These are phyloP conservation scores for Sebastes itinus DNA, from an alignment of 2,797 vertebrate species.

Conservation along the genomic window DNA sequence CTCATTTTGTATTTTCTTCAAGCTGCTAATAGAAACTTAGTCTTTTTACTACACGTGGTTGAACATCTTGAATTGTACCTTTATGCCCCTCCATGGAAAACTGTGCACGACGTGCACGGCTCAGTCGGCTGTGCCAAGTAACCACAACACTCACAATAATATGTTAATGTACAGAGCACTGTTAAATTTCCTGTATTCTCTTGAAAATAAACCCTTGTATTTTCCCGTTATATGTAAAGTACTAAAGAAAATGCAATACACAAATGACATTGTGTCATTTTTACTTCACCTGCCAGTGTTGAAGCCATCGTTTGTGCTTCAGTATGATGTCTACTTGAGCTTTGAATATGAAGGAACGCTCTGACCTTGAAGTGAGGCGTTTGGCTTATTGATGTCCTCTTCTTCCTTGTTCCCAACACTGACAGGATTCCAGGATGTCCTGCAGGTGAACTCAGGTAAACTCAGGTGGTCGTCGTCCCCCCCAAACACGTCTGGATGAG, in stretches of 20 bases:
- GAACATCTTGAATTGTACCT: slow-evolving; percentile 68
- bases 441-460: no score
- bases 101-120: slow-evolving; percentile 66
- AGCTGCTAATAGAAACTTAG: slow-evolving; percentile 84
- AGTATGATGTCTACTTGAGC: background rate
- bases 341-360: no score
- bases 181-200: slow-evolving; percentile 84
- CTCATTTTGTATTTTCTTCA: slow-evolving; percentile 61
- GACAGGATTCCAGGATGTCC: no score
- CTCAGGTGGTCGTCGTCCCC: no score
- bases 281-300: slow-evolving; percentile 14
- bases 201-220: slow-evolving; percentile 82
- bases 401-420: no score
- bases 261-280: slow-evolving; percentile 52
- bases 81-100: slow-evolving; percentile 36
- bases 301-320: background rate
- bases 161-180: slow-evolving; percentile 86
- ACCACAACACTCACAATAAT: slow-evolving; percentile 69
- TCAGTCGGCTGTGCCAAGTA: slow-evolving; percentile 53
- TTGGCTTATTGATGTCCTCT: no score
- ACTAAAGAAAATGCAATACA: slow-evolving; percentile 86
- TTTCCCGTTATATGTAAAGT: slow-evolving; percentile 85
- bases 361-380: no score
- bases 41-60: slow-evolving; percentile 69
- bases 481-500: no score